phyloP scores from a whole-genome alignment of 2,888 invertebrate genomes.

The Strigamia transsilvanica region DNA sequence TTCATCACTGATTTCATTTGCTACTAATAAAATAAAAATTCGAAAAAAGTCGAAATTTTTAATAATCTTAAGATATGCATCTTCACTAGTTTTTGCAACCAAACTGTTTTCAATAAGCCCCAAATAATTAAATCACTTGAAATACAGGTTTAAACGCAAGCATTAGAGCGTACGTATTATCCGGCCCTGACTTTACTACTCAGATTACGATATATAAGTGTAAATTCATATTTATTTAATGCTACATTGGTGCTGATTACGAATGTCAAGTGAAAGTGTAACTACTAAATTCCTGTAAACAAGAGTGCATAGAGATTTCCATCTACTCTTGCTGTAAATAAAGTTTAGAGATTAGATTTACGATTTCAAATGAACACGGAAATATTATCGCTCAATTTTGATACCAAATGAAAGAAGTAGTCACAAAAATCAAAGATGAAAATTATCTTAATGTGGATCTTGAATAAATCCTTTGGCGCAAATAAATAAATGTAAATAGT shows the following conservation, averaged over 20 bases:
- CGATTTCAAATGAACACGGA: background rate
- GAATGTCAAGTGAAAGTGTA: background rate
- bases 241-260: slow-evolving; percentile 9
- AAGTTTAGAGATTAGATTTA: slow-evolving; percentile 1
- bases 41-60: too few species aligned
- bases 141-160: too few species aligned
- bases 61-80: too few species aligned
- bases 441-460: too few species aligned
- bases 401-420: background rate
- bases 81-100: too few species aligned
- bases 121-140: too few species aligned
- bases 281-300: slow-evolving; percentile 14
- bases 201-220: background rate
- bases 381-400: background rate
- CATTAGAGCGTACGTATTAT: background rate
- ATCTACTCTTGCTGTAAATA: slow-evolving; percentile 21
- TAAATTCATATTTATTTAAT: slow-evolving; percentile 1
- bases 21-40: too few species aligned
- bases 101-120: too few species aligned
- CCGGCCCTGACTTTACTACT: slow-evolving; percentile 1
- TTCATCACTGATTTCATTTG: background rate
- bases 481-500: too few species aligned
- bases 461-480: too few species aligned
- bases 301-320: slow-evolving; percentile 6
- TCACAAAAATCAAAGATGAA: background rate